Evolutionary conservation across 2,797 vertebrate species (phyloP).

Genomic region (Bradypodion ventrale): DNA sequence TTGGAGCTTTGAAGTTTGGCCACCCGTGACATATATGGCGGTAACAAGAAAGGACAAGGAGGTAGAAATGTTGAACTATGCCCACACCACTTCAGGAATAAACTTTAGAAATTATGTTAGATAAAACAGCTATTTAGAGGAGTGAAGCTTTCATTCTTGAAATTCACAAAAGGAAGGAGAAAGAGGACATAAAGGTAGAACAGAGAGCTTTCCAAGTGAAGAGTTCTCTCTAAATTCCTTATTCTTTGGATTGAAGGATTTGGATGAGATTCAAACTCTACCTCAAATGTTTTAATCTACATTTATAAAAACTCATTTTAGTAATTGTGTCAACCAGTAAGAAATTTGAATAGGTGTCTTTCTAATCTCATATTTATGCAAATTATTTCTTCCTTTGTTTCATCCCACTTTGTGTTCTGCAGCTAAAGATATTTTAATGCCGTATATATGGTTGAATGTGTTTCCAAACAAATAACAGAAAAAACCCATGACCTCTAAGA

Average conservation of each 20-base stretch:
- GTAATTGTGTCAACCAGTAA: neutral
- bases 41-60: neutral
- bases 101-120: neutral
- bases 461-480: no score
- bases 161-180: no score
- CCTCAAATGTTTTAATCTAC: neutral
- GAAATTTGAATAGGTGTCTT: no score
- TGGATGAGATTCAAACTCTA: neutral
- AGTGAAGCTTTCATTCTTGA: no score
- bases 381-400: neutral
- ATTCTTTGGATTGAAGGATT: neutral
- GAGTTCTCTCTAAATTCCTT: neutral
- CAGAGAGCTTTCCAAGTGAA: no score
- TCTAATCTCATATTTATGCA: neutral
- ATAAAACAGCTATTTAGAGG: neutral
- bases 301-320: neutral
- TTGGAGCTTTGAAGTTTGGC: no score
- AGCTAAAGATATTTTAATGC: neutral
- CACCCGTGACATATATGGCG: neutral
- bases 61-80: neutral
- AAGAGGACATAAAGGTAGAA: no score
- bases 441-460: no score
- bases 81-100: neutral
- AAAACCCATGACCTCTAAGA: no score
- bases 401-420: fast-evolving